phyloP scores from a whole-genome alignment of 2,888 invertebrate genomes.

The Archaeoteleia sp. region DNA sequence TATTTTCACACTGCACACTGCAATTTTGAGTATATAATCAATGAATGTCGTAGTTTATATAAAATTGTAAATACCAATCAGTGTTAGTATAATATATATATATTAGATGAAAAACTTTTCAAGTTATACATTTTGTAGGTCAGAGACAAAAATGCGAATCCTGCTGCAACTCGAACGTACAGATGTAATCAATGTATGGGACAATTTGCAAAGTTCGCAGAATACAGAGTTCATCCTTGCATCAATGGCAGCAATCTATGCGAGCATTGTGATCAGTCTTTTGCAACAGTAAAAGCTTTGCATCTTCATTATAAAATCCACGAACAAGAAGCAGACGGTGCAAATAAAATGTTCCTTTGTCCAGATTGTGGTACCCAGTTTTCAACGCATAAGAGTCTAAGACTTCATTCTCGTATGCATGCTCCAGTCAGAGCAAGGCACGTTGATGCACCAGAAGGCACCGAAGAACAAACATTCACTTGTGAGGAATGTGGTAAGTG shows the following conservation, averaged over 20 bases:
- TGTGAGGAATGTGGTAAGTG: constrained; percentile 71
- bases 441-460: constrained; percentile 74
- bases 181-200: constrained; percentile 75
- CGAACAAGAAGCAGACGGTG: constrained; percentile 67
- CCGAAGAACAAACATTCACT: constrained; percentile 66
- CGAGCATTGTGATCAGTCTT: constrained; percentile 68
- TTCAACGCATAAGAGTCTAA: constrained; percentile 80
- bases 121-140: constrained; percentile 57
- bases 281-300: constrained; percentile 76
- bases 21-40: too few relatives aligned
- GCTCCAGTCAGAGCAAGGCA: constrained; percentile 79
- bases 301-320: constrained; percentile 80
- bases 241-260: constrained; percentile 68
- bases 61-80: background rate
- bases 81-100: background rate
- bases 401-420: constrained; percentile 85
- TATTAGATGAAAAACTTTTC: background rate
- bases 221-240: constrained; percentile 76
- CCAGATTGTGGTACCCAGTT: constrained; percentile 82
- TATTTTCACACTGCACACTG: too few relatives aligned
- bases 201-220: constrained; percentile 74
- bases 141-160: constrained; percentile 61
- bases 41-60: too few relatives aligned
- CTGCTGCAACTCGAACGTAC: constrained; percentile 69
- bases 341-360: constrained; percentile 76